Percentiles rank a stretch among this genome's conserved stretches.
Conservation (phyloP, 2,797 vertebrate species). For the Hipposideros larvatus region DNA sequence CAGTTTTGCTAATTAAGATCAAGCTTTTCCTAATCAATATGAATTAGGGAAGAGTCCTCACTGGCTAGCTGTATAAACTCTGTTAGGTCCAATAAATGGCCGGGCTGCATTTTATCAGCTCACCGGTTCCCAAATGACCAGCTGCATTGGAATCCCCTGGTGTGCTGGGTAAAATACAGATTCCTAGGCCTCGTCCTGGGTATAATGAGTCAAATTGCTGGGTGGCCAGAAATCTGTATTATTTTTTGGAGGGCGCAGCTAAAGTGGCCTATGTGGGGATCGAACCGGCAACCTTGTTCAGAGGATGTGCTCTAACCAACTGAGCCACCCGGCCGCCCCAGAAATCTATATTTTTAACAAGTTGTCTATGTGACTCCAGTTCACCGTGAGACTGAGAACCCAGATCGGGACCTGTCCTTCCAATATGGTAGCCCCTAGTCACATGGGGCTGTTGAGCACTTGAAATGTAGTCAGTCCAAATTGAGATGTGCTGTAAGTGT, state of each 20-base stretch:
- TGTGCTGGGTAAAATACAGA: neutral
- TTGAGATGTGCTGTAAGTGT: neutral
- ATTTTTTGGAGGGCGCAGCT: no score
- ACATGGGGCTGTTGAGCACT: rapidly evolving
- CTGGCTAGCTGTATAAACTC: neutral
- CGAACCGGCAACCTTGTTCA: no score
- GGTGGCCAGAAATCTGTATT: neutral
- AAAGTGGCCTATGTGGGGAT: no score
- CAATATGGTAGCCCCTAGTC: neutral
- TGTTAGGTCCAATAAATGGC: neutral
- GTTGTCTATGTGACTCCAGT: neutral
- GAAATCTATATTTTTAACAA: neutral
- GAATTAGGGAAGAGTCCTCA: neutral
- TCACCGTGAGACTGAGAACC: neutral
- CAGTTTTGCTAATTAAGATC: slow-evolving; percentile 17
- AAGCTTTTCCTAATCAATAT: neutral
- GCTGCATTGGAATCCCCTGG: neutral
- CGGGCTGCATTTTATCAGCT: neutral
- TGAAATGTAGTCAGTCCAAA: neutral
- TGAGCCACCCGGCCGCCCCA: neutral
- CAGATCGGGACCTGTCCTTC: neutral
- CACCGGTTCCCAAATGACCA: neutral
- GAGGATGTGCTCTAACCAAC: no score
- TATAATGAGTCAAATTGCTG: neutral
- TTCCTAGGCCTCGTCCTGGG: neutral